phyloP scores from a whole-genome alignment of 2,113 vertebrate genomes.

The Chaetorhynchus papuensis region DNA sequence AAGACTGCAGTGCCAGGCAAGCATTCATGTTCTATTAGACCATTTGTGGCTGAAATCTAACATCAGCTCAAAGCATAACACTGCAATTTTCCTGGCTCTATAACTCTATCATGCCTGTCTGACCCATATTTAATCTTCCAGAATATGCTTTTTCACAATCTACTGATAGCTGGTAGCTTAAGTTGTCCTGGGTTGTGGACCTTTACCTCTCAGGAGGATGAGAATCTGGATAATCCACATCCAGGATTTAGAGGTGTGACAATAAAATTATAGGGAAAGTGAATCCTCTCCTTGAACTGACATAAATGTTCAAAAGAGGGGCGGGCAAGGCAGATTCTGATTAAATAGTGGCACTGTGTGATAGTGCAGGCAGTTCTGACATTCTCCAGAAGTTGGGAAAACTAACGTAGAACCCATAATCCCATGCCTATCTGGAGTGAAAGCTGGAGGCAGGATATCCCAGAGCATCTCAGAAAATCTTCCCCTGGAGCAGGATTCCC shows the following conservation, averaged over 20 bases:
- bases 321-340: background rate
- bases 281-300: background rate
- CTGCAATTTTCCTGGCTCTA: background rate
- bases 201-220: background rate
- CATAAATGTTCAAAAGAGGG: background rate
- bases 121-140: background rate
- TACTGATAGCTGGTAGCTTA: background rate
- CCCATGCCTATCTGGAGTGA: background rate
- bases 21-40: background rate
- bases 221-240: background rate
- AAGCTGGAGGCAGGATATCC: background rate
- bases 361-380: background rate
- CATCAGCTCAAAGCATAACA: background rate
- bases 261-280: background rate
- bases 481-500: background rate
- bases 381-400: background rate
- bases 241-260: background rate
- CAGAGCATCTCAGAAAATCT: background rate
- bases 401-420: background rate
- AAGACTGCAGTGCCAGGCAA: background rate
- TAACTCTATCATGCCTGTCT: background rate
- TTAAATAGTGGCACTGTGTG: background rate
- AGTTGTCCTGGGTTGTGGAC: background rate
- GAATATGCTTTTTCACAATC: background rate
- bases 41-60: background rate